phyloP scores from a whole-genome alignment of 2,797 vertebrate genomes.

The Telmatherina bonti region DNA sequence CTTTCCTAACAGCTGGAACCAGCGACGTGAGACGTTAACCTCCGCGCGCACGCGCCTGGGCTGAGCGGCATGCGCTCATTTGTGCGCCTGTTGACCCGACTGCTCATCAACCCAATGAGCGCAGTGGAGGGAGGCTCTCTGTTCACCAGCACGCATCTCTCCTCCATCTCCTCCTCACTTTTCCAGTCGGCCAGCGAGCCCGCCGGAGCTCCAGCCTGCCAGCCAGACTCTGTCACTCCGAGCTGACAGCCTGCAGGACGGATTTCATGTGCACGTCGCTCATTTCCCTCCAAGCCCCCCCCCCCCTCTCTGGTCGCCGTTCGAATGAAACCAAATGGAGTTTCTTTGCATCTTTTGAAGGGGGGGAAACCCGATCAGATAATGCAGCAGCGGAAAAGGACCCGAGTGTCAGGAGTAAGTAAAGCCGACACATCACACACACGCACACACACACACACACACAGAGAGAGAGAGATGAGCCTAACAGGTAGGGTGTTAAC shows the following conservation, averaged over 20 bases:
- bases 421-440: conserved; percentile 26
- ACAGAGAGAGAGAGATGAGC: background rate
- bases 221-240: conserved; percentile 60
- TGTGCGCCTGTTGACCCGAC: conserved; percentile 91
- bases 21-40: conserved; percentile 51
- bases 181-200: conserved; percentile 87
- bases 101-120: conserved; percentile 95
- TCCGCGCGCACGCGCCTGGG: conserved; percentile 63
- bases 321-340: conserved; percentile 56
- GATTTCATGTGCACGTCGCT: conserved; percentile 63
- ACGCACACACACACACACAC: background rate
- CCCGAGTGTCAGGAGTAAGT: conserved; percentile 79
- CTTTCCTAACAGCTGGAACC: conserved; percentile 7
- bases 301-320: conserved; percentile 3
- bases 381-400: conserved; percentile 68
- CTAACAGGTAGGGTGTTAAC: conserved; percentile 50
- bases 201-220: conserved; percentile 81
- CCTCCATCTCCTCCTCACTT: conserved; percentile 91
- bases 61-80: conserved; percentile 83
- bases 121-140: conserved; percentile 92
- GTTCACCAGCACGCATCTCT: conserved; percentile 83
- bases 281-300: conserved; percentile 6
- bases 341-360: conserved; percentile 50
- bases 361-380: conserved; percentile 36
- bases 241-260: conserved; percentile 62